These are phyloP conservation scores for Epiblema foenella DNA, from an alignment of 2,888 invertebrate species.

Conservation along the genomic window DNA sequence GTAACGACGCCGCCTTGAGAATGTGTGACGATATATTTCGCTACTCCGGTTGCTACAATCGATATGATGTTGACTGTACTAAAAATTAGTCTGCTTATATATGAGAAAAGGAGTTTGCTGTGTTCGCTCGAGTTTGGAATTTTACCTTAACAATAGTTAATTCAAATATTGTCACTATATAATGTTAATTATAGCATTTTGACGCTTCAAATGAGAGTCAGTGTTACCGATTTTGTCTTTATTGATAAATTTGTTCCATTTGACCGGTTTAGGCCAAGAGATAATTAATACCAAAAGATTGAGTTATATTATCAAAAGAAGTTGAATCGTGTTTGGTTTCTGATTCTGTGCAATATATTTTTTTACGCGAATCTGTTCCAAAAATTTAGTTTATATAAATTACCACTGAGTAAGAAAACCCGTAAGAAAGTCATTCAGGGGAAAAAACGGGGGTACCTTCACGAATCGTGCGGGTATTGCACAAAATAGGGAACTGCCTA, in stretches of 20 bases:
- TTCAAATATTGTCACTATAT: not conserved
- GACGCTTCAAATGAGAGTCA: not conserved
- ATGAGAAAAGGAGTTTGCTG: not conserved
- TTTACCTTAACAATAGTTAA: conserved; percentile 2
- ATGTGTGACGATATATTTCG: no score
- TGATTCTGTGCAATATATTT: not conserved
- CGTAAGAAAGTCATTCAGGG: no score
- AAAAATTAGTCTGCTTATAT: not conserved
- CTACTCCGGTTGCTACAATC: no score
- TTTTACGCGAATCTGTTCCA: not conserved
- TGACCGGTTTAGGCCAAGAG: not conserved
- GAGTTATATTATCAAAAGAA: not conserved
- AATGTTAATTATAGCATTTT: conserved; percentile 1
- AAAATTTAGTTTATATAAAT: not conserved
- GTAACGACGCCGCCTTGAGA: no score
- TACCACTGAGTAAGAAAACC: not conserved
- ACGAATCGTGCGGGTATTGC: not conserved
- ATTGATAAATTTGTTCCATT: not conserved
- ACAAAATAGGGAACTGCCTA: not conserved
- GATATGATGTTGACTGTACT: not conserved
- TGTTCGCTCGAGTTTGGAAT: not conserved
- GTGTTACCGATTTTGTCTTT: conserved; percentile 7
- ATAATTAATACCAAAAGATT: not conserved
- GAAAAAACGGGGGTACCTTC: no score
- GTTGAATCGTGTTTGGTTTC: not conserved